Base-by-base conservation (phyloP, 2,888 invertebrate genomes). In the Dicyrtoma fusca region DNA sequence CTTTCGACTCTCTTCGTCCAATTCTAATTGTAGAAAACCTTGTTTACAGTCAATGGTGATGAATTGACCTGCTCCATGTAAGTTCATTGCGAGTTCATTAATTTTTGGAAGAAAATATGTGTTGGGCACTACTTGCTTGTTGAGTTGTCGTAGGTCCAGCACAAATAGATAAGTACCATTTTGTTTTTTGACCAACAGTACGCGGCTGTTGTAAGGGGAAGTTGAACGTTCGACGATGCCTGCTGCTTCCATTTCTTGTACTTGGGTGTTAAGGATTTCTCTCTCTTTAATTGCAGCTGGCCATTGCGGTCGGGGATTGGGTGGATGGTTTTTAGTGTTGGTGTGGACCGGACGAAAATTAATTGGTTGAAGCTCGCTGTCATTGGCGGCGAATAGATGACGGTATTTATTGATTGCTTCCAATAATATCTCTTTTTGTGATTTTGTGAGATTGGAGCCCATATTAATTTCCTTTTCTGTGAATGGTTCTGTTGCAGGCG, bases 141-240 rank as follows among this genome's bases (percentile, higher is more conserved):
- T 80, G n/a, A 80, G 51, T 17, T 55, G 23, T 6, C 75, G 34
- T 21, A 66, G 80, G 44, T 79, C 78, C 0, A 75, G 47, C 45
- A 76, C 76, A 11, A 76, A 42, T 42, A 77, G 17, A 23, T 51
- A 79, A 63, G 77, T 76, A 10, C 75, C 75, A 71, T 81, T 77
- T 65, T 82, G 82, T 76, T 83, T 84, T 21, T 77, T 76, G 1
- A 83, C 83, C 0, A 84, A 61, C 1, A 83, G 82, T 4, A 83
- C 78, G 0, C 83, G 83, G 1, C 81, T 78, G 10, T 81, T 76
- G 81, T 82, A 84, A 0, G 83, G 82, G 25, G 81, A 81, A 1
- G 69, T 73, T 1, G 82, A 82, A 5, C 76, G 81, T 68, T 76
- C 65, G 19, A 81, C 81, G 6, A 81, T 74, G 10, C 79, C 79